Evolutionary conservation across 2,888 invertebrate genomes (phyloP).

Genomic region (Caenorhabditis sulstoni): DNA sequence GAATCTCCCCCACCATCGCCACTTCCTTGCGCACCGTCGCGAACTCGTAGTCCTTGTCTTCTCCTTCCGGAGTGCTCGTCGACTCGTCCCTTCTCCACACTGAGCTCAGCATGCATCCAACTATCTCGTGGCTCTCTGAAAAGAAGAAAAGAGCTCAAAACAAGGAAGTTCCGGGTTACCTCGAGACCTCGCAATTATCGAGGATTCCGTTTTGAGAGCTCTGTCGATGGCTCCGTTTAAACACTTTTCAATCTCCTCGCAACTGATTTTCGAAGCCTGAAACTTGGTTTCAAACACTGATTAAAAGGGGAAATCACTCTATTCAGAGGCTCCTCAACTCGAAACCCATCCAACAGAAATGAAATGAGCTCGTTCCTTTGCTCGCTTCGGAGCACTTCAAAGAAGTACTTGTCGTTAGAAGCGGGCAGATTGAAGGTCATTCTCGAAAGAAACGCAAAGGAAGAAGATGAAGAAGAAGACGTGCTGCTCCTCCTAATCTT

Average conservation of each 20-base stretch:
- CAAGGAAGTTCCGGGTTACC: not conserved
- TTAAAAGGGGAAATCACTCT: conserved; percentile 14
- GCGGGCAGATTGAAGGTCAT: conserved; percentile 29
- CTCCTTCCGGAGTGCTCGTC: conserved; percentile 13
- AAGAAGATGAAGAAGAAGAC: conserved; percentile 18
- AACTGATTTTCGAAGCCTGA: conserved; percentile 42
- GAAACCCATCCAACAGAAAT: conserved; percentile 45
- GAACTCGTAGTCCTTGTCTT: conserved; percentile 44
- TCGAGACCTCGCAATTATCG: conserved; percentile 41
- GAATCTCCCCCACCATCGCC: conserved; percentile 45
- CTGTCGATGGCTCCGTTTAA: conserved; percentile 40
- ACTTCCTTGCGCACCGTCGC: conserved; percentile 36
- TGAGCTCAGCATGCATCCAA: conserved; percentile 57
- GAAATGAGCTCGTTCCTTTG: conserved; percentile 35
- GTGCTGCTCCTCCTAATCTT: conserved; percentile 31
- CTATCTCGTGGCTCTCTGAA: conserved; percentile 48
- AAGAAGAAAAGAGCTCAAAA: not conserved
- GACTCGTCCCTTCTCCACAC: conserved; percentile 45
- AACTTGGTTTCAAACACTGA: not conserved
- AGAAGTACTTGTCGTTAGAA: conserved; percentile 41
- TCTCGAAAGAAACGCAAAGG: conserved; percentile 29
- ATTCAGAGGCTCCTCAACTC: conserved; percentile 49
- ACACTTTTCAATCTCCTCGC: conserved; percentile 41
- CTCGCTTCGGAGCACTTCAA: conserved; percentile 40
- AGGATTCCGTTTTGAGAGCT: conserved; percentile 35